These are phyloP conservation scores for Geococcyx californianus DNA, from an alignment of 2,113 vertebrate genomes.

Conservation along the genomic window DNA sequence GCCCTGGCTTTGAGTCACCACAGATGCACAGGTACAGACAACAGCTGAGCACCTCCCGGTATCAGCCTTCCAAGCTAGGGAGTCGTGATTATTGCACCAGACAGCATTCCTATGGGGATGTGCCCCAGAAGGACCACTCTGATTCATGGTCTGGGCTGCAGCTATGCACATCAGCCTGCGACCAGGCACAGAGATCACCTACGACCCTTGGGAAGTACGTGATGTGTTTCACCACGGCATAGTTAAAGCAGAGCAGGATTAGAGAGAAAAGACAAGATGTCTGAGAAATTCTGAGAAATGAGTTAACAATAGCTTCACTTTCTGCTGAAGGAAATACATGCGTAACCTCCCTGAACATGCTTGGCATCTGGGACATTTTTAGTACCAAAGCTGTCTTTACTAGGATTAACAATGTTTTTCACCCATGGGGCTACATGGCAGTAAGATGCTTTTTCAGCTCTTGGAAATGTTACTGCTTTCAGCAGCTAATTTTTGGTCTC, in stretches of 20 bases:
- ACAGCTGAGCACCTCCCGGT: not conserved
- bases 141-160: not conserved
- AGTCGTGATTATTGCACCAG: not conserved
- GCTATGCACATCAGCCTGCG: not conserved
- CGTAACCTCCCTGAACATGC: not conserved
- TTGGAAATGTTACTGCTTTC: not conserved
- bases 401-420: too few relatives aligned
- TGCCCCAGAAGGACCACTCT: not conserved
- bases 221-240: not conserved
- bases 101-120: rapidly evolving
- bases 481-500: not conserved
- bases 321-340: not conserved
- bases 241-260: not conserved
- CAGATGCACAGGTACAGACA: not conserved
- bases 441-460: not conserved
- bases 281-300: not conserved
- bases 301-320: not conserved
- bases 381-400: not conserved
- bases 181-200: not conserved
- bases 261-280: not conserved
- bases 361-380: not conserved
- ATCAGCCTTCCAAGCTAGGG: not conserved
- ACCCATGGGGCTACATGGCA: not conserved
- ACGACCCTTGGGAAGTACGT: not conserved
- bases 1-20: not conserved